Evolutionary conservation across 2,888 invertebrate genomes (phyloP).

Genomic region (Apodemia zela): DNA sequence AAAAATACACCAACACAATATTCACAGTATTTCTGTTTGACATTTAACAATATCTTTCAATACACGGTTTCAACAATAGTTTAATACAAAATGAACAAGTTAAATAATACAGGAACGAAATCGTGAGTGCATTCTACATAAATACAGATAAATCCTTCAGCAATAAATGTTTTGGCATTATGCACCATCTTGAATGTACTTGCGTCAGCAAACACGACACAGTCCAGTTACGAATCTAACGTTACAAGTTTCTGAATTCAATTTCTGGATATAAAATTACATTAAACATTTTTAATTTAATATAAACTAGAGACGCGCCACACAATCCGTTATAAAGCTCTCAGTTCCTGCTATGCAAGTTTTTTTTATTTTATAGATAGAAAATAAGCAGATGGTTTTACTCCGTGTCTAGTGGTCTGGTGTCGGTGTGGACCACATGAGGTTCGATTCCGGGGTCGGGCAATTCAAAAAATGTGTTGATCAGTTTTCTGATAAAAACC

Average conservation of each 20-base stretch:
- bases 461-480: too few relatives aligned
- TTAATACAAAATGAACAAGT: slow-evolving; percentile 15
- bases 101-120: slow-evolving; percentile 16
- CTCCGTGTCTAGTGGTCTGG: too few relatives aligned
- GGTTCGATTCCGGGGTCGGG: too few relatives aligned
- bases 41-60: background rate
- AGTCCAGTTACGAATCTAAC: slow-evolving; percentile 18
- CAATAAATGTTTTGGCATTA: slow-evolving; percentile 24
- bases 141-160: slow-evolving; percentile 23
- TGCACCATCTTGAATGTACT: slow-evolving; percentile 20
- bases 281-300: background rate
- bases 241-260: slow-evolving; percentile 12
- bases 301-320: background rate
- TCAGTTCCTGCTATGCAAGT: too few relatives aligned
- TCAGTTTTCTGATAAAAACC: too few relatives aligned
- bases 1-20: too few relatives aligned
- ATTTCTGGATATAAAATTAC: background rate
- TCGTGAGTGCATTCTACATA: slow-evolving; percentile 19
- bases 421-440: too few relatives aligned
- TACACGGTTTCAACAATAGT: slow-evolving; percentile 7
- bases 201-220: slow-evolving; percentile 20
- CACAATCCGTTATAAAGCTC: too few relatives aligned
- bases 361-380: too few relatives aligned
- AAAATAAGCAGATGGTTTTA: too few relatives aligned
- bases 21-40: background rate